A percentile compares a stretch with the other conserved stretches of the same genome.
These are phyloP conservation scores for Araneus ventricosus DNA, from an alignment of 1,140 invertebrate species.

Conservation along the genomic window DNA sequence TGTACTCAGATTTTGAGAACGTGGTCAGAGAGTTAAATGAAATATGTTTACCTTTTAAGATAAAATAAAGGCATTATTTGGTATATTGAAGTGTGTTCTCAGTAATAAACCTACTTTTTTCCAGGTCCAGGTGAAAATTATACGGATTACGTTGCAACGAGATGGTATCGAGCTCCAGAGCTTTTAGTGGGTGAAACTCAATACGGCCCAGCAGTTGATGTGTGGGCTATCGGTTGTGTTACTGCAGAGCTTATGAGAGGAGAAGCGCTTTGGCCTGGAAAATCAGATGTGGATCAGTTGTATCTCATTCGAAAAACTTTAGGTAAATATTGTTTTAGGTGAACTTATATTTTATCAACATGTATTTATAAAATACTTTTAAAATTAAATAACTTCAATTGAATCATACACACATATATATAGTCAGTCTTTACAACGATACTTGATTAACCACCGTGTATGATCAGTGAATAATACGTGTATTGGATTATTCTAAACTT, in stretches of 20 bases:
- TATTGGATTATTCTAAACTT: too few species aligned
- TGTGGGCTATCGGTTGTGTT: slow-evolving; percentile 98
- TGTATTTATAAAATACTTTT: too few species aligned
- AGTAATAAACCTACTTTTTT: neutral
- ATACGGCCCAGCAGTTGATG: slow-evolving; percentile 97
- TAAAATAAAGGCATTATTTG: neutral
- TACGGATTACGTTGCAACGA: slow-evolving; percentile 99
- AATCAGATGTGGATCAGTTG: slow-evolving; percentile 98
- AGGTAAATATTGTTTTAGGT: too few species aligned
- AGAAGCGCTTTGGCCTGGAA: slow-evolving; percentile 97
- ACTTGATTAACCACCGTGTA: too few species aligned
- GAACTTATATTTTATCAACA: too few species aligned
- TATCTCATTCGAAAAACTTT: slow-evolving; percentile 95
- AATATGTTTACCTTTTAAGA: too few species aligned
- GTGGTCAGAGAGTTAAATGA: too few species aligned
- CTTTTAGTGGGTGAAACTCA: slow-evolving; percentile 97
- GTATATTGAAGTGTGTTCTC: neutral
- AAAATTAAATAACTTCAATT: too few species aligned
- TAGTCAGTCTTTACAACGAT: too few species aligned
- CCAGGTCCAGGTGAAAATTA: slow-evolving; percentile 94
- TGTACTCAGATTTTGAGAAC: too few species aligned
- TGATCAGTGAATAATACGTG: too few species aligned
- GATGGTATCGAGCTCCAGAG: slow-evolving; percentile 99
- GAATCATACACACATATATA: too few species aligned
- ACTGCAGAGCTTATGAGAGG: slow-evolving; percentile 96